Base-by-base conservation (phyloP, 2,888 invertebrate species). In the Limnephilus marmoratus region DNA sequence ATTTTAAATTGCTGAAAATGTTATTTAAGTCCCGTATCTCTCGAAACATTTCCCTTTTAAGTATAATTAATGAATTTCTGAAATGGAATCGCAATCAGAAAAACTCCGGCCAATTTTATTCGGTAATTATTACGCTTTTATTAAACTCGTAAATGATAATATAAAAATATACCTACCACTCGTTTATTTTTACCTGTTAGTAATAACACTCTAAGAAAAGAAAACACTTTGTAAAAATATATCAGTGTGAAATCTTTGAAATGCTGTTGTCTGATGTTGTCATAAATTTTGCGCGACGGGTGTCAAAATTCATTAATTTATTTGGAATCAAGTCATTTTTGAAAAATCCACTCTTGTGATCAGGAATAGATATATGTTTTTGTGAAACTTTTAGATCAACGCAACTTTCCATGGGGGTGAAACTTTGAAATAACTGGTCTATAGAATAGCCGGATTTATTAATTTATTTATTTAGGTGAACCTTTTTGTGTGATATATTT, bases 1-100 rank as follows among this genome's bases (percentile, higher is more conserved):
- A 68, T 68, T 68, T 68, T n/a, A 68, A 68, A n/a, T 68, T 68
- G 68, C 68, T 68, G 68, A 68, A 68, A 68, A 68, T n/a, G 68
- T 68, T 68, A 68, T n/a, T 68, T n/a, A 68, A n/a, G 24, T 24
- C 68, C 68, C 68, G 24, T 24, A 68, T 68, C 68, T 68, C n/a
- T 68, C 24, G 68, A n/a, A 24, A 68, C 68, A 68, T 24, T n/a
- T 68, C 24, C 24, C 24, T 68, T 68, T 68, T 68, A 68, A 68
- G 68, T n/a, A 24, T n/a, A 68, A 68, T n/a, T 24, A 68, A 68
- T 68, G 68, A n/a, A 68, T 68, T 68, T 68, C 68, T 24, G 68
- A 68, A 68, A 68, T 68, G 24, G 68, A 68, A 68, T 68, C 68
- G 24, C 24, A 24, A n/a, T 68, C 24, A 24, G 24, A 9, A 68